Base-by-base conservation (phyloP, 2,797 vertebrate species). In the Lophura swinhoii region DNA sequence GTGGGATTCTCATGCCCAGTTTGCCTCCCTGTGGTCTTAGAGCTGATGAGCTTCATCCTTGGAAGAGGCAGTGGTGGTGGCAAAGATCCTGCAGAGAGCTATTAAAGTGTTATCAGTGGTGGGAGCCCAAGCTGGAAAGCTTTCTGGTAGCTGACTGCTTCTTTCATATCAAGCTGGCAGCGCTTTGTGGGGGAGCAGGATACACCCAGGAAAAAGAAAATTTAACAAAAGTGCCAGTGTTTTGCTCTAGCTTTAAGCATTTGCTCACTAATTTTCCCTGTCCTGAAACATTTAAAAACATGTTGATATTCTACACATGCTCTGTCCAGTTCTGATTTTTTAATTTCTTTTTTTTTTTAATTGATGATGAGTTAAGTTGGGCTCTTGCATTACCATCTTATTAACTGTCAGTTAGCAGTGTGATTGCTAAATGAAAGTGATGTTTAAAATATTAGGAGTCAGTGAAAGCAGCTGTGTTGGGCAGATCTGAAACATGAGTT, bases 21-120 rank as follows among this genome's bases (percentile, higher is more conserved):
- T 92, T 95, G 71, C 43, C 64, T 96, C 93, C 91, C 96, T 90
- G 53, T 87, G 93, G 95, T 91, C 89, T 90, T 84, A 77, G 74
- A 94, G 87, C 91, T 95, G 95, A 87, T 95, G 91, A 96, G 95
- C 83, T 59, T 94, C 64, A 92, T 87, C 89, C 71, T 94, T 96
- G 95, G 95, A 96, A 93, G 90, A 93, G 92, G 66, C 89, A 66
- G 84, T 51, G 41, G 88, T 93, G 85, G 93, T 95, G 93, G 95
- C 93, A 96, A 84, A 91, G 91, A 96, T 96, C 95, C 94, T 96
- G 95, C 91, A 72, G 95, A 95, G 96, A 94, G 87, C 94, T 94
- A 76, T 91, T 96, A 93, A 95, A 95, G 94, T 94, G 91, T 95
- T 94, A 94, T 85, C 71, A 92, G 24, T 93, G 77, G 80, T 23